phyloP scores from a whole-genome alignment of 2,888 invertebrate genomes.

The Leptopilina drosophilae region DNA sequence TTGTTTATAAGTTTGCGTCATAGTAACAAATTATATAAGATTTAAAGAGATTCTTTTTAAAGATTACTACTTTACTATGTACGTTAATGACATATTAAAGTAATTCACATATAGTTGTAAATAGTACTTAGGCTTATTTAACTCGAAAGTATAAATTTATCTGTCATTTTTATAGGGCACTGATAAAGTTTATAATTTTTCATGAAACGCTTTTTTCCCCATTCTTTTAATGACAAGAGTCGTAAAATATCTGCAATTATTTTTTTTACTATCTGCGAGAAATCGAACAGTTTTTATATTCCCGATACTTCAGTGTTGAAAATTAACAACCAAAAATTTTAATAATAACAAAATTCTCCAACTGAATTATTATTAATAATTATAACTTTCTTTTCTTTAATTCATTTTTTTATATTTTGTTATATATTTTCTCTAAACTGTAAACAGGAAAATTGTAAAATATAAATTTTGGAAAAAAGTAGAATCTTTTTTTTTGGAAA shows the following conservation, averaged over 20 bases:
- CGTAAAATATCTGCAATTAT: not conserved
- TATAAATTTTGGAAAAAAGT: too few relatives aligned
- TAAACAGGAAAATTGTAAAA: too few relatives aligned
- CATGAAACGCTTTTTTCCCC: not conserved
- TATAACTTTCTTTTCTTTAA: too few relatives aligned
- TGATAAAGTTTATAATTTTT: slow-evolving; percentile 9
- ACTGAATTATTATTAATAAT: too few relatives aligned
- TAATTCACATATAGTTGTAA: not conserved
- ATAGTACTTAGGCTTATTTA: not conserved
- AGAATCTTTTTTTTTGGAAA: too few relatives aligned
- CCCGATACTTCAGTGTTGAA: too few relatives aligned
- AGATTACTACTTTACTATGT: not conserved
- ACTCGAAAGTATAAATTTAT: not conserved
- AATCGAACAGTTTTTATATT: too few relatives aligned
- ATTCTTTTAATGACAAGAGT: not conserved
- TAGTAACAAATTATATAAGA: not conserved
- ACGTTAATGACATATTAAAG: not conserved
- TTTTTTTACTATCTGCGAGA: not conserved
- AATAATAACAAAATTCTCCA: too few relatives aligned
- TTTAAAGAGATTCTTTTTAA: not conserved
- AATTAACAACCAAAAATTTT: too few relatives aligned
- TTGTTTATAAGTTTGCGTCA: not conserved
- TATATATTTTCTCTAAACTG: too few relatives aligned
- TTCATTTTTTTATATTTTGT: too few relatives aligned
- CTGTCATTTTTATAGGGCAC: slow-evolving; percentile 9